Evolutionary conservation across 2,888 invertebrate species (phyloP).

Genomic region (Agrenia bidenticulata): DNA sequence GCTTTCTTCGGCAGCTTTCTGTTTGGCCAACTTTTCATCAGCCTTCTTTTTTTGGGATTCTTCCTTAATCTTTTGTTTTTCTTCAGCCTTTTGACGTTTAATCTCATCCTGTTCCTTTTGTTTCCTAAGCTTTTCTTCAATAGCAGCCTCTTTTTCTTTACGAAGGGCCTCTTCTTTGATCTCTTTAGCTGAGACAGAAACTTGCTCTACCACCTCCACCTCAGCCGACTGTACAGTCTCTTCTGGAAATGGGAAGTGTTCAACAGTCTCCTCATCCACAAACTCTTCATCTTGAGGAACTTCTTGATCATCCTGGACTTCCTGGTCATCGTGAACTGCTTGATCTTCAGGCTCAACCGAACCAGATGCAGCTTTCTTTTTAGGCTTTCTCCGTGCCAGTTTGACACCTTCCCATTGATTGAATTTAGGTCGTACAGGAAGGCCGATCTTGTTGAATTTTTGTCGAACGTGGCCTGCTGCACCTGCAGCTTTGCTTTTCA

Average conservation of each 20-base stretch:
- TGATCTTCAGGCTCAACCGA: neutral
- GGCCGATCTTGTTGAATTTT: constrained; percentile 55
- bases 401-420: constrained; percentile 55
- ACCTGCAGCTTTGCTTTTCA: constrained; percentile 45
- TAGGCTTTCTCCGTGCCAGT: constrained; percentile 26
- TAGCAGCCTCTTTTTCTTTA: constrained; percentile 23
- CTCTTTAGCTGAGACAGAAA: constrained; percentile 4
- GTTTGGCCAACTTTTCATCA: constrained; percentile 57
- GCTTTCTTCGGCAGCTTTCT: constrained; percentile 61
- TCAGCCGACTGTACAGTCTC: constrained; percentile 16
- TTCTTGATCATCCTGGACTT: constrained; percentile 36
- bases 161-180: constrained; percentile 12
- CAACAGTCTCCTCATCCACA: constrained; percentile 9
- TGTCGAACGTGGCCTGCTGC: constrained; percentile 45
- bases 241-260: constrained; percentile 13
- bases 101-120: constrained; percentile 21
- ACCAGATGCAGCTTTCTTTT: constrained; percentile 8
- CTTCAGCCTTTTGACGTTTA: constrained; percentile 52
- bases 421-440: constrained; percentile 66
- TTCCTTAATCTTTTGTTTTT: constrained; percentile 56
- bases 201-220: constrained; percentile 16
- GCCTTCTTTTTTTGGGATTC: constrained; percentile 57
- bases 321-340: too few species aligned
- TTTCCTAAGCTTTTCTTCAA: constrained; percentile 25
- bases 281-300: constrained; percentile 37